These are phyloP conservation scores for Callimorpha dominula DNA, from an alignment of 2,888 invertebrate species.

Conservation along the genomic window DNA sequence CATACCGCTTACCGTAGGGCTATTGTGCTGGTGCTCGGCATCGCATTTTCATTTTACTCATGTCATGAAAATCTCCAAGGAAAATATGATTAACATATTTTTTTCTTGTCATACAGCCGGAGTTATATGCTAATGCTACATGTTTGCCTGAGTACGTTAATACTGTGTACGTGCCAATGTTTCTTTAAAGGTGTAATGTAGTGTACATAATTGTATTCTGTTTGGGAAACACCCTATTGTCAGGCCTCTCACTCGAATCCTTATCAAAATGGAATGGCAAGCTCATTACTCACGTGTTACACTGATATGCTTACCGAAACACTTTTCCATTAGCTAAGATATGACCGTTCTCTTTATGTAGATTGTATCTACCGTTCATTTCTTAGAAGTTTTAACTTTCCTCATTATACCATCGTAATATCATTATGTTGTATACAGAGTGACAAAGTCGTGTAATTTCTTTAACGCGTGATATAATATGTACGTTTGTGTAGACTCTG, in stretches of 20 bases:
- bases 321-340: constrained; percentile 57
- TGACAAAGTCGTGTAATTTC: not conserved
- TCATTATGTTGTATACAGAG: constrained; percentile 23
- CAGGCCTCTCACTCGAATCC: constrained; percentile 52
- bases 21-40: constrained; percentile 67
- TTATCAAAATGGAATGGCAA: constrained; percentile 56
- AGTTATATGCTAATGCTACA: constrained; percentile 28
- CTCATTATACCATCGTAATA: constrained; percentile 29
- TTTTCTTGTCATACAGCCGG: constrained; percentile 42
- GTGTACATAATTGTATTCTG: constrained; percentile 26
- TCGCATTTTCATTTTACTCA: constrained; percentile 55
- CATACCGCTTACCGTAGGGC: constrained; percentile 62
- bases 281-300: constrained; percentile 62
- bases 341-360: constrained; percentile 43
- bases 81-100: constrained; percentile 48
- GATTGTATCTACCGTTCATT: constrained; percentile 27
- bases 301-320: constrained; percentile 54
- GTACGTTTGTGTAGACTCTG: not conserved
- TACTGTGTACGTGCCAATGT: constrained; percentile 20
- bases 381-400: constrained; percentile 35
- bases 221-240: constrained; percentile 33
- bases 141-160: constrained; percentile 23
- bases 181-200: constrained; percentile 18
- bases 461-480: not conserved
- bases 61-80: constrained; percentile 40